Percentiles rank a stretch among this genome's conserved stretches.
Conservation (phyloP, 2,888 invertebrate species). For the Hyalella azteca region DNA sequence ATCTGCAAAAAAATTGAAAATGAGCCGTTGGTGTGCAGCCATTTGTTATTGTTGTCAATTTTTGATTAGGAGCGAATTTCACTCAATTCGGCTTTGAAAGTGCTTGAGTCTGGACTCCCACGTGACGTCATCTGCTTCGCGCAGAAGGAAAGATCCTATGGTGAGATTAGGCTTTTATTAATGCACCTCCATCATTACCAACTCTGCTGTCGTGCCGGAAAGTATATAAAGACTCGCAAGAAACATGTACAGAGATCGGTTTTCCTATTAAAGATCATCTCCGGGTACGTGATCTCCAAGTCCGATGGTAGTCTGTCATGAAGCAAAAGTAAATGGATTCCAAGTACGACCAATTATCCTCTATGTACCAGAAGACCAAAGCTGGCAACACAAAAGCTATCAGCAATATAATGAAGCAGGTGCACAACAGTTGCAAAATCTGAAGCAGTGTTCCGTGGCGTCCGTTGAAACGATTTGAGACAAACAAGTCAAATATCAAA, state of each 20-base stretch:
- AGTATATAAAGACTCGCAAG: background rate
- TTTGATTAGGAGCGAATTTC: background rate
- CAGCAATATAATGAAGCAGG: background rate
- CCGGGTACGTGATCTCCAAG: constrained; percentile 27
- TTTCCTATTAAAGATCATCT: background rate
- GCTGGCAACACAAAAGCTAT: background rate
- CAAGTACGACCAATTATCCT: constrained; percentile 1
- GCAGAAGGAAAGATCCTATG: background rate
- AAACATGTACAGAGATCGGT: background rate
- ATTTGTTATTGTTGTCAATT: background rate
- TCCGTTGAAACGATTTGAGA: background rate
- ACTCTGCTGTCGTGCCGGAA: background rate
- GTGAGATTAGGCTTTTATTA: background rate
- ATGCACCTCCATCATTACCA: constrained; percentile 4
- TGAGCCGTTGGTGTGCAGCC: background rate
- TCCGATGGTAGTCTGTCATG: constrained; percentile 28
- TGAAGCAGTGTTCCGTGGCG: background rate
- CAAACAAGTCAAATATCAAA: background rate
- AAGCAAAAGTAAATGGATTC: constrained; percentile 27
- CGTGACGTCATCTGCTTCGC: background rate
- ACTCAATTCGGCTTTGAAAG: background rate
- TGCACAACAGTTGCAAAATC: background rate
- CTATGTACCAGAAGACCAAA: background rate
- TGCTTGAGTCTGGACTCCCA: background rate
- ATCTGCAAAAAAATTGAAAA: background rate